These are phyloP conservation scores for Prolemur simus DNA, from an alignment of 2,113 vertebrate species.

Conservation along the genomic window DNA sequence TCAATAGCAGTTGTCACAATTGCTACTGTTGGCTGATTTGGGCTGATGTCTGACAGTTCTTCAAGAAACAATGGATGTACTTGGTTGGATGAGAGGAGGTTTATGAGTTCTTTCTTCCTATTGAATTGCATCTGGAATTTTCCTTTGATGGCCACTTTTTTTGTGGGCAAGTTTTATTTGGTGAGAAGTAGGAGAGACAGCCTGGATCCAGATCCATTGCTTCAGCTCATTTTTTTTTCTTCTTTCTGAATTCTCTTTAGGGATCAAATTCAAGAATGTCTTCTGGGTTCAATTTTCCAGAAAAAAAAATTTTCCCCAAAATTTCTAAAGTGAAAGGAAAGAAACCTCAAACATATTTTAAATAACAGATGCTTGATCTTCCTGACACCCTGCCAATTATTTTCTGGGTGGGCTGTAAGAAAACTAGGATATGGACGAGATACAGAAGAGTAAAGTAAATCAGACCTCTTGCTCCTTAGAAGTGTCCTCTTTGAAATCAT, in stretches of 20 bases:
- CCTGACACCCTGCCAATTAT: not conserved
- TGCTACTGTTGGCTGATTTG: not conserved
- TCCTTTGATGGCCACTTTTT: not conserved
- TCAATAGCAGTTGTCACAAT: not conserved
- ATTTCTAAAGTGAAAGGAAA: constrained; percentile 3
- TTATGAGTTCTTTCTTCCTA: constrained; percentile 23
- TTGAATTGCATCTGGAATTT: not conserved
- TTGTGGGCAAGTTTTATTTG: not conserved
- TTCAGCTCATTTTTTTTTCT: not conserved
- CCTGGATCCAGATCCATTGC: not conserved
- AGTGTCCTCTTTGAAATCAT: not conserved
- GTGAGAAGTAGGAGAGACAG: not conserved
- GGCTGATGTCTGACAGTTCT: not conserved
- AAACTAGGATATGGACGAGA: not conserved
- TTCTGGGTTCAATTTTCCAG: constrained; percentile 25
- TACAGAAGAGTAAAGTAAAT: not conserved
- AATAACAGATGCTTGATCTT: constrained; percentile 39
- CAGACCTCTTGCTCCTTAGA: not conserved
- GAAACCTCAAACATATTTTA: constrained; percentile 26
- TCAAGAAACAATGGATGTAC: not conserved
- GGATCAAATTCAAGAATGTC: constrained; percentile 31
- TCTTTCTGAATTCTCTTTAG: not conserved
- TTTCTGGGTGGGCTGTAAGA: constrained; percentile 56
- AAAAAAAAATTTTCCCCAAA: constrained; percentile 15
- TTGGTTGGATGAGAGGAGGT: not conserved